These are phyloP conservation scores for Brienomyrus brachyistius DNA, from an alignment of 2,113 vertebrate genomes.

Conservation along the genomic window DNA sequence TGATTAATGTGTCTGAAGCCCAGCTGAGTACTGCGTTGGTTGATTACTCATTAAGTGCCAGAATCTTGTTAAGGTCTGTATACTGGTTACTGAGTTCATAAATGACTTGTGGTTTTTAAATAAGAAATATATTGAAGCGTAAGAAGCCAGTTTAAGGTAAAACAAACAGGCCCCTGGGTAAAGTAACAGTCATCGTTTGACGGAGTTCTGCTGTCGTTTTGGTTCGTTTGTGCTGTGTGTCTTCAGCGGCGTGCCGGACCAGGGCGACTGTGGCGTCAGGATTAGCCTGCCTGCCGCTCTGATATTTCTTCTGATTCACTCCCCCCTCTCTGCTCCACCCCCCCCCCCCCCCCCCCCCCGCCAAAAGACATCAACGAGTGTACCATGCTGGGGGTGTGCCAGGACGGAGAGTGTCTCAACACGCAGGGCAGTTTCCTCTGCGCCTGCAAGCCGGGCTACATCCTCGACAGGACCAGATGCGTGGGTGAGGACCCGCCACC, in stretches of 20 bases:
- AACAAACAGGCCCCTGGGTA: neutral
- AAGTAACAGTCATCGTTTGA: neutral
- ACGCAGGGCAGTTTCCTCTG: constrained; percentile 83
- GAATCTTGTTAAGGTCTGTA: neutral
- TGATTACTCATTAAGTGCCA: neutral
- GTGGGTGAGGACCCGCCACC: constrained; percentile 56
- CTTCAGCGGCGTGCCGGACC: neutral
- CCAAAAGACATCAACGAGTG: constrained; percentile 83
- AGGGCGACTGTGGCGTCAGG: neutral
- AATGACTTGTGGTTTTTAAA: neutral
- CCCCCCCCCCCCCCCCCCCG: neutral
- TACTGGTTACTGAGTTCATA: neutral
- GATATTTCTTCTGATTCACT: neutral
- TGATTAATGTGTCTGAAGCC: neutral
- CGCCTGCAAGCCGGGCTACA: constrained; percentile 73
- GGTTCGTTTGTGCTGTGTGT: neutral
- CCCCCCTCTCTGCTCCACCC: neutral
- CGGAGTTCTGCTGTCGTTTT: neutral
- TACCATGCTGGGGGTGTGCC: constrained; percentile 76
- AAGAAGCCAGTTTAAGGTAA: neutral
- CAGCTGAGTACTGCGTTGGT: neutral
- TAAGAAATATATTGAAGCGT: neutral
- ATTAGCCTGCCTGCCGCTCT: neutral
- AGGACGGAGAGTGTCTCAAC: constrained; percentile 80
- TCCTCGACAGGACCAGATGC: constrained; percentile 71